Evolutionary conservation across 2,888 invertebrate species (phyloP).

Genomic region (Chaetogeoica ovagalla): DNA sequence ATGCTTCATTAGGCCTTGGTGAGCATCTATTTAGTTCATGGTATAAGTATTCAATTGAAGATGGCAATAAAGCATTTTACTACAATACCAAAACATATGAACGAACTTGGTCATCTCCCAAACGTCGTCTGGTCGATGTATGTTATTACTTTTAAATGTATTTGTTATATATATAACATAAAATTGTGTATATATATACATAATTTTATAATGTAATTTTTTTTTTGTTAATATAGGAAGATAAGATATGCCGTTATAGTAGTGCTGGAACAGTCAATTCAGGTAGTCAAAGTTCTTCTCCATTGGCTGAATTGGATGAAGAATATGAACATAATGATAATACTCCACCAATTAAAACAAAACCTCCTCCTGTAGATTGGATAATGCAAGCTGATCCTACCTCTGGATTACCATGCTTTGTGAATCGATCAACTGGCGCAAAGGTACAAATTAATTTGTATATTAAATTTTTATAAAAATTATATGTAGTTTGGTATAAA

Average conservation of each 20-base stretch:
- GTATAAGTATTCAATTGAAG: conserved; percentile 56
- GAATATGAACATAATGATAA: conserved; percentile 48
- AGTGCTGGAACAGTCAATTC: conserved; percentile 45
- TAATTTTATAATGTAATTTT: not conserved
- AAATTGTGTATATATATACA: not conserved
- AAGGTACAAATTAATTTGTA: conserved; percentile 59
- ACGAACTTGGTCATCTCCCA: conserved; percentile 57
- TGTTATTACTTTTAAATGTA: conserved; percentile 30
- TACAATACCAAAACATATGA: conserved; percentile 56
- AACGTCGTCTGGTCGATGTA: conserved; percentile 55
- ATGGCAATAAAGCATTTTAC: conserved; percentile 56
- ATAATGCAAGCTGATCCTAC: conserved; percentile 59
- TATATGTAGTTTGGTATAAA: too few relatives aligned
- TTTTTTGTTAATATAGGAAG: conserved; percentile 25
- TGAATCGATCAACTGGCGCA: conserved; percentile 62
- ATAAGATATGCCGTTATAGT: conserved; percentile 37
- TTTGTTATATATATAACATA: not conserved
- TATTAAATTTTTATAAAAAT: too few relatives aligned
- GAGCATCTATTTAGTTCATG: conserved; percentile 56
- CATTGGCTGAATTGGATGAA: conserved; percentile 57
- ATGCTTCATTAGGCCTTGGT: conserved; percentile 15
- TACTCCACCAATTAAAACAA: conserved; percentile 45
- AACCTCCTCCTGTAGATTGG: conserved; percentile 61
- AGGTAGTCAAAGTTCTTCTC: conserved; percentile 55
- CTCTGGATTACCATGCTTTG: conserved; percentile 61